A percentile compares a stretch with the other conserved stretches of the same genome.
Evolutionary conservation across 2,888 invertebrate species (phyloP).

Genomic region (Pammene fasciana): DNA sequence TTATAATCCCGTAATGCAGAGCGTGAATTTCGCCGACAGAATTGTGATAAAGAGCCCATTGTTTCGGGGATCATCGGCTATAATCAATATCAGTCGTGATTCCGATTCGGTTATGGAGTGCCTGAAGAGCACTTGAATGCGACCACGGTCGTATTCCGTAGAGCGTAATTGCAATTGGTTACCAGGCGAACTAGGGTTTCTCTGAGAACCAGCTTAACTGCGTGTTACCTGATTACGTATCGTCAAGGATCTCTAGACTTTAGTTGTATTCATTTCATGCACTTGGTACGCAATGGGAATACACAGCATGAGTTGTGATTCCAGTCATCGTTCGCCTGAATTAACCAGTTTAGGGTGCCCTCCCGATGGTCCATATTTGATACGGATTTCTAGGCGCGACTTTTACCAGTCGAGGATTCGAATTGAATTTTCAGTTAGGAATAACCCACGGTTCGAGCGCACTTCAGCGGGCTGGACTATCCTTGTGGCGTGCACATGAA

Average conservation of each 20-base stretch:
- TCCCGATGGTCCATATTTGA: not conserved
- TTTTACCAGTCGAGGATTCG: not conserved
- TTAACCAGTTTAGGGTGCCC: not conserved
- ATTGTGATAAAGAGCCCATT: slow-evolving; percentile 55
- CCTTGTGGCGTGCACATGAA: slow-evolving; percentile 18
- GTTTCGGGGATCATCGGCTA: slow-evolving; percentile 56
- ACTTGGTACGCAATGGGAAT: not conserved
- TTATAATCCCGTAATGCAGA: slow-evolving; percentile 36
- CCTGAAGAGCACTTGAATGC: slow-evolving; percentile 59
- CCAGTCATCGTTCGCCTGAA: too few species aligned
- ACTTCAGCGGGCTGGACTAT: not conserved
- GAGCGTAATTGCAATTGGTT: slow-evolving; percentile 46
- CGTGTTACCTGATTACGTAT: not conserved
- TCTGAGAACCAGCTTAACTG: not conserved
- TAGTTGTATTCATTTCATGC: not conserved
- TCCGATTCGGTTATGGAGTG: slow-evolving; percentile 69
- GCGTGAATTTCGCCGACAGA: slow-evolving; percentile 46
- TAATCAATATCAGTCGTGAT: slow-evolving; percentile 68
- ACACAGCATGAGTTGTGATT: not conserved
- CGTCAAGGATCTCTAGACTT: not conserved
- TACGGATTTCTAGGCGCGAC: not conserved
- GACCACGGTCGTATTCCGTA: slow-evolving; percentile 58
- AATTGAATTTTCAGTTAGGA: not conserved
- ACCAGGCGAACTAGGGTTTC: not conserved
- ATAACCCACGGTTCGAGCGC: slow-evolving; percentile 41